Conservation (phyloP, 2,888 invertebrate species). For the Orchestes rusci region DNA sequence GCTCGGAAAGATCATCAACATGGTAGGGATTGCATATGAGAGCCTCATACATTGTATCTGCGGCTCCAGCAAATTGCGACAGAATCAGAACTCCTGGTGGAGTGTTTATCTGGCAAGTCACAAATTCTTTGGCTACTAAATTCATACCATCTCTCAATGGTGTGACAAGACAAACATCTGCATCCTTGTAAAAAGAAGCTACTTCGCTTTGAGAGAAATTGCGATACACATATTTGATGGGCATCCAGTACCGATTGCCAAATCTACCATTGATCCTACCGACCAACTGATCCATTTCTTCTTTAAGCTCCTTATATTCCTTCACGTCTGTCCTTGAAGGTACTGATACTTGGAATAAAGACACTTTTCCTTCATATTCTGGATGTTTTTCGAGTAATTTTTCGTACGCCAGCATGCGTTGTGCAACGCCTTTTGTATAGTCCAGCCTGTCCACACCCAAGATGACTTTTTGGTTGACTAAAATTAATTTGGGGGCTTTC, state of each 20-base stretch:
- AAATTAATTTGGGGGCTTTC: slow-evolving; percentile 55
- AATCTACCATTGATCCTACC: slow-evolving; percentile 83
- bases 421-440: slow-evolving; percentile 84
- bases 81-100: slow-evolving; percentile 79
- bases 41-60: slow-evolving; percentile 84
- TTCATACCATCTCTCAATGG: slow-evolving; percentile 89
- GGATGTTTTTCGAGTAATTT: slow-evolving; percentile 74
- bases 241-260: slow-evolving; percentile 88
- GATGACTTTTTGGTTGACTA: slow-evolving; percentile 72
- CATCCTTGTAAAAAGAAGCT: slow-evolving; percentile 80
- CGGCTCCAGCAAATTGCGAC: slow-evolving; percentile 87
- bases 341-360: slow-evolving; percentile 77
- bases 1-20: slow-evolving; percentile 78
- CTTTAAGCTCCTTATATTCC: slow-evolving; percentile 83
- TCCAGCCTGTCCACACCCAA: slow-evolving; percentile 84
- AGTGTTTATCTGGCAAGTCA: slow-evolving; percentile 82
- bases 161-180: slow-evolving; percentile 80
- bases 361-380: slow-evolving; percentile 77
- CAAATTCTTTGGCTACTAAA: slow-evolving; percentile 86
- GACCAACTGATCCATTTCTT: slow-evolving; percentile 84
- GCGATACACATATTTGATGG: slow-evolving; percentile 79
- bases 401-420: slow-evolving; percentile 78
- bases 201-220: slow-evolving; percentile 81
- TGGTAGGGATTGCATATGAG: slow-evolving; percentile 86
- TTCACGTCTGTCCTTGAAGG: slow-evolving; percentile 86